Evolutionary conservation across 64 coral and sea anemone species (phyloP).

Genomic region (Montipora foliosa): DNA sequence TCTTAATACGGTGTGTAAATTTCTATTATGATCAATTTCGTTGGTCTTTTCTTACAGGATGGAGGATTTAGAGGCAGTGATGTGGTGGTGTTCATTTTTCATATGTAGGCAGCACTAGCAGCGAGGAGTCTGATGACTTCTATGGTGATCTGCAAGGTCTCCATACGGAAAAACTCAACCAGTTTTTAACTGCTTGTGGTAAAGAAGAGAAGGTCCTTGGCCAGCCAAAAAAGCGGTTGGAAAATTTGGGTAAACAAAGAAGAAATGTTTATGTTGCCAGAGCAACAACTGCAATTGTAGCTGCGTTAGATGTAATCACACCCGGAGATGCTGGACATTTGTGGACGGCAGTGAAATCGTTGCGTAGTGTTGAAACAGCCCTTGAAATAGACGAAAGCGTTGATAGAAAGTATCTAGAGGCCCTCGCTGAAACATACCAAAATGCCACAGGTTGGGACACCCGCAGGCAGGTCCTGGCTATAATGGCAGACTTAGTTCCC

Average conservation of each 20-base stretch:
- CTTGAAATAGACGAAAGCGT: neutral
- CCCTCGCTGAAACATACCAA: slow-evolving; percentile 51
- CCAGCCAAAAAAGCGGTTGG: slow-evolving; percentile 46
- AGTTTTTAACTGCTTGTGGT: slow-evolving; percentile 36
- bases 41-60: neutral
- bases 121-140: slow-evolving; percentile 45
- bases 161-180: slow-evolving; percentile 40
- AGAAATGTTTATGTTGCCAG: slow-evolving; percentile 15
- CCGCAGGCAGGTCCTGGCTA: slow-evolving; percentile 39
- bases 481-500: slow-evolving; percentile 44
- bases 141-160: slow-evolving; percentile 26
- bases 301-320: slow-evolving; percentile 38
- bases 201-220: slow-evolving; percentile 33
- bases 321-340: slow-evolving; percentile 49
- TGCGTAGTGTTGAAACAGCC: slow-evolving; percentile 12
- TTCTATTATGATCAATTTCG: neutral
- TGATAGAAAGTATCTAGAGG: slow-evolving; percentile 46
- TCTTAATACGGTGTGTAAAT: too few species aligned
- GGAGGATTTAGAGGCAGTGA: slow-evolving; percentile 28
- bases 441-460: slow-evolving; percentile 56
- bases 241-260: slow-evolving; percentile 7
- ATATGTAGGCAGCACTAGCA: slow-evolving; percentile 38
- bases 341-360: slow-evolving; percentile 45
- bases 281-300: slow-evolving; percentile 25
- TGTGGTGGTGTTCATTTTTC: slow-evolving; percentile 38